A percentile compares a stretch with the other conserved stretches of the same genome.
Evolutionary conservation across 2,797 vertebrate genomes (phyloP).

Genomic region (Pseudochirops corinnae): DNA sequence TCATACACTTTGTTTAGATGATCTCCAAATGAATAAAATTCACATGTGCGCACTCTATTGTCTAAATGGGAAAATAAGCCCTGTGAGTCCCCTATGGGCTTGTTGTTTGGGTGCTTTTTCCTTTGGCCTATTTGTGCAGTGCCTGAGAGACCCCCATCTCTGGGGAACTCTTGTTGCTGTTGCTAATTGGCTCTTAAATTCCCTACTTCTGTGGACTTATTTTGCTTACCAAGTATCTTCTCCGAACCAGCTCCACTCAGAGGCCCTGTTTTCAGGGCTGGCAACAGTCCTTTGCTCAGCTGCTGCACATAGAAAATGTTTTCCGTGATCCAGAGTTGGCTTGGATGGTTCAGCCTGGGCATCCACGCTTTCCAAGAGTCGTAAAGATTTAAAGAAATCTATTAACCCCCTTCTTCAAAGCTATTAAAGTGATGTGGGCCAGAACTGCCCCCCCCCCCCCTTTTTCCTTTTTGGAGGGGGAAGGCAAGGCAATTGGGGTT

Average conservation of each 20-base stretch:
- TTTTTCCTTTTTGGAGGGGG: too few relatives aligned
- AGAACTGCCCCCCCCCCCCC: background rate
- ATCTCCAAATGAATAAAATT: constrained; percentile 49
- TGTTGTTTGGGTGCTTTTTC: constrained; percentile 32
- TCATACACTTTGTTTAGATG: constrained; percentile 24
- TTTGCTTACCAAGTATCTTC: constrained; percentile 31
- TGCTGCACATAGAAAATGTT: background rate
- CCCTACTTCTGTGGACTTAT: background rate
- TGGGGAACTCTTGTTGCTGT: constrained; percentile 16
- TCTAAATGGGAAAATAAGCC: constrained; percentile 49
- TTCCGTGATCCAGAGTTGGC: background rate
- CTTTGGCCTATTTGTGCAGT: constrained; percentile 13
- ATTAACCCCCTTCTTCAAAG: background rate
- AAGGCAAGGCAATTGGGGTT: too few relatives aligned
- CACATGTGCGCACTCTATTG: constrained; percentile 26
- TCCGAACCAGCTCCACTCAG: constrained; percentile 36
- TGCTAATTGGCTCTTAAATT: constrained; percentile 13
- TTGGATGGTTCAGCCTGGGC: background rate
- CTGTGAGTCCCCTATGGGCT: constrained; percentile 4
- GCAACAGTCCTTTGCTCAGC: background rate
- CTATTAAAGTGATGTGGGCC: constrained; percentile 23
- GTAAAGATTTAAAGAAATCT: background rate
- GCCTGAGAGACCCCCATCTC: background rate
- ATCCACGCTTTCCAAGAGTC: constrained; percentile 21
- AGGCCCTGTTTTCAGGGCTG: constrained; percentile 6